phyloP scores from a whole-genome alignment of 2,113 vertebrate genomes.

The Irena cyanogastra region DNA sequence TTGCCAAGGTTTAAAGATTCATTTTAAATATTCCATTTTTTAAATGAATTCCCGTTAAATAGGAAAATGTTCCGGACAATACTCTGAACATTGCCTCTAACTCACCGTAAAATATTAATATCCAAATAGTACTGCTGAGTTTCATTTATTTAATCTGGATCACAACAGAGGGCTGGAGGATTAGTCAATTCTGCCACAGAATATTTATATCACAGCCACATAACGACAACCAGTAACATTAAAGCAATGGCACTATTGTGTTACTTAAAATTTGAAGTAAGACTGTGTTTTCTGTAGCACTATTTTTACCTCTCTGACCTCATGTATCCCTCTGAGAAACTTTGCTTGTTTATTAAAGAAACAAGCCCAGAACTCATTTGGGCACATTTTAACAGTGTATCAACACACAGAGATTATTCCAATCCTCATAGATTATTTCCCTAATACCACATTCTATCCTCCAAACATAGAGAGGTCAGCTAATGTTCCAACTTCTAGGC shows the following conservation, averaged over 20 bases:
- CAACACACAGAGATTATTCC: background rate
- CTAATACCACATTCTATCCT: background rate
- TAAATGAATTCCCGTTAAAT: background rate
- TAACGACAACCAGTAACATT: background rate
- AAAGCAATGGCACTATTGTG: background rate
- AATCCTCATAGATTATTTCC: background rate
- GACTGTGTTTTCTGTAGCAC: background rate
- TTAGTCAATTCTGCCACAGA: slow-evolving; percentile 36
- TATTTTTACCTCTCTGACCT: slow-evolving; percentile 27
- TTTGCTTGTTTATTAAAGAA: background rate
- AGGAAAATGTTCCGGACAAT: background rate
- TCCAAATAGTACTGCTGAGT: background rate
- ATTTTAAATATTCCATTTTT: slow-evolving; percentile 20
- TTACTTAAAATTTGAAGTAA: background rate
- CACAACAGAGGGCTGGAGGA: slow-evolving; percentile 52
- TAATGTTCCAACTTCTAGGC: background rate
- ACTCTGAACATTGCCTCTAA: background rate
- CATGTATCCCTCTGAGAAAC: background rate
- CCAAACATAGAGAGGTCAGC: background rate
- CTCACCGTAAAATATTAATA: background rate
- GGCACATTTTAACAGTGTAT: background rate
- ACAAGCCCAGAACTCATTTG: background rate
- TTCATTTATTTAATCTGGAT: slow-evolving; percentile 55
- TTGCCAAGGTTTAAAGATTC: slow-evolving; percentile 23
- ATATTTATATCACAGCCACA: slow-evolving; percentile 23